A percentile compares a stretch with the other conserved stretches of the same genome.
These are phyloP conservation scores for Lucifuga dentata DNA, from an alignment of 2,113 vertebrate genomes.

Conservation along the genomic window DNA sequence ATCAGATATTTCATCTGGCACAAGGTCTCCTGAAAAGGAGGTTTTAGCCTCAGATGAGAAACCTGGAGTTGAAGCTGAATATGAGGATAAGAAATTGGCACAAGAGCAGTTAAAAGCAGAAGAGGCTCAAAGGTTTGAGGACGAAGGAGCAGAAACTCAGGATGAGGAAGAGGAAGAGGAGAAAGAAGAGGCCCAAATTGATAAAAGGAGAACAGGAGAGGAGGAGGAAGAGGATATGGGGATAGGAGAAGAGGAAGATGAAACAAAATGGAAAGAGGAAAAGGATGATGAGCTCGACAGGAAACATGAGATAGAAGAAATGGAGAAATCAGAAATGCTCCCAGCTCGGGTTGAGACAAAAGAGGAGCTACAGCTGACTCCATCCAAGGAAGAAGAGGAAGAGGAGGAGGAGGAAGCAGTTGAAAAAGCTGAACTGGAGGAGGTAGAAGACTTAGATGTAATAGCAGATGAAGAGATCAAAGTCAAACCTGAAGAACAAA, in stretches of 20 bases:
- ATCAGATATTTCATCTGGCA: constrained; percentile 46
- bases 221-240: constrained; percentile 80
- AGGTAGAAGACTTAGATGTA: constrained; percentile 87
- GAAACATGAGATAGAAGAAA: constrained; percentile 85
- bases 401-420: constrained; percentile 84
- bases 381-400: constrained; percentile 75
- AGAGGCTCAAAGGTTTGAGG: constrained; percentile 78
- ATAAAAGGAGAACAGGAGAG: constrained; percentile 54
- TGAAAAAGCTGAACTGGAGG: constrained; percentile 93
- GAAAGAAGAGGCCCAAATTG: constrained; percentile 60
- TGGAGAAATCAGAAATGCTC: constrained; percentile 78
- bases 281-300: constrained; percentile 82
- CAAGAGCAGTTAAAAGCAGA: constrained; percentile 58
- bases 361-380: constrained; percentile 72
- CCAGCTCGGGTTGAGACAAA: constrained; percentile 53
- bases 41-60: constrained; percentile 56
- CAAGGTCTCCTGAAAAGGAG: constrained; percentile 68
- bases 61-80: constrained; percentile 62
- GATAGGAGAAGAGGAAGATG: constrained; percentile 79
- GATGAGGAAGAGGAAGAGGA: constrained; percentile 80
- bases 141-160: constrained; percentile 78
- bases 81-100: constrained; percentile 68
- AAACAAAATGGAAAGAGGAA: constrained; percentile 68
- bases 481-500: constrained; percentile 56
- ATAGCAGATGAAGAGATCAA: constrained; percentile 82